phyloP scores from a whole-genome alignment of 1,140 invertebrate genomes.

The Drosophila oshimai region DNA sequence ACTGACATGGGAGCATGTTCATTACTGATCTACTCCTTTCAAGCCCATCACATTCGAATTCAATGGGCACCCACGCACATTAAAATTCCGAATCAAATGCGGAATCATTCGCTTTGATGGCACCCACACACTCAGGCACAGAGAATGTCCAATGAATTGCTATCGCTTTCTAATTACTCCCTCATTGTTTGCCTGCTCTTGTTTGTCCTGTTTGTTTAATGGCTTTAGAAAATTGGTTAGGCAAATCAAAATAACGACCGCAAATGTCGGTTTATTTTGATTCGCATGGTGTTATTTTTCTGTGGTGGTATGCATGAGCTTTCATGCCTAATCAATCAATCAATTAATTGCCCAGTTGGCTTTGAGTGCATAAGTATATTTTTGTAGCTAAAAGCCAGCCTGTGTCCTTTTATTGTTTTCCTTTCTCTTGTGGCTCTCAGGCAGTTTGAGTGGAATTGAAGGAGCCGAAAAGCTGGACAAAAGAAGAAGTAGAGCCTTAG shows the following conservation, averaged over 20 bases:
- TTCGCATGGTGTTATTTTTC: conserved; percentile 27
- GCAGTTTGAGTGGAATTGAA: conserved; percentile 15
- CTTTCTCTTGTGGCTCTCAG: not conserved
- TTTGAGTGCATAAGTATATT: conserved; percentile 49
- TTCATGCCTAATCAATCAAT: conserved; percentile 48
- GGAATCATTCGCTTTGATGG: conserved; percentile 33
- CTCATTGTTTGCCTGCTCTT: conserved; percentile 15
- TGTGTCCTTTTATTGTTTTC: conserved; percentile 19
- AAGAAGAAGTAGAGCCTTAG: not conserved
- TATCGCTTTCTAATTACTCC: conserved; percentile 29
- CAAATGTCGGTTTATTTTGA: conserved; percentile 41
- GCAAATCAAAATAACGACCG: conserved; percentile 54
- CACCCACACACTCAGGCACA: not conserved
- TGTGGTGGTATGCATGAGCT: not conserved
- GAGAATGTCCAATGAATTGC: conserved; percentile 13
- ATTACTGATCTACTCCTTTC: not conserved
- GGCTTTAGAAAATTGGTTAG: conserved; percentile 29
- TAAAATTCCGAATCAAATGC: conserved; percentile 38
- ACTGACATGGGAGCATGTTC: conserved; percentile 4
- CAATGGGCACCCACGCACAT: conserved; percentile 22
- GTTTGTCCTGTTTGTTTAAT: conserved; percentile 33
- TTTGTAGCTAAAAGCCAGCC: conserved; percentile 47
- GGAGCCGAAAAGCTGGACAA: not conserved
- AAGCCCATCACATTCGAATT: conserved; percentile 6
- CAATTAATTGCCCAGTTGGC: conserved; percentile 42